These are phyloP conservation scores for Darevskia nairensis DNA, from an alignment of 2,797 vertebrate genomes.

Conservation along the genomic window DNA sequence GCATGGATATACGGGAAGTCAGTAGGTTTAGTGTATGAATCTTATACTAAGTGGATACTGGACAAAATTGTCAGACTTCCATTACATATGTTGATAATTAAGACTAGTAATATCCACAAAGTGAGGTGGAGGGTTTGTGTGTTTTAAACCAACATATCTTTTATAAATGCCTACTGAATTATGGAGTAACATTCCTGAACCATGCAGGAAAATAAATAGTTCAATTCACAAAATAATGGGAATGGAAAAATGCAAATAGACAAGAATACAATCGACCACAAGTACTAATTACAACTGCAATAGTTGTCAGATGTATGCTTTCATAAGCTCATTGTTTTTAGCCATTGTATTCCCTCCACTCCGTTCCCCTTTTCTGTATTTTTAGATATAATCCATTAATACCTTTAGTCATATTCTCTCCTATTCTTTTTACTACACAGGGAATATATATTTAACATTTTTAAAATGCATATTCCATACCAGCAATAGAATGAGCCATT, in stretches of 20 bases:
- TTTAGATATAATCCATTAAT: slow-evolving; percentile 26
- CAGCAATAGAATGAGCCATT: slow-evolving; percentile 5
- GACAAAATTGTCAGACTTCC: neutral
- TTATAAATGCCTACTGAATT: neutral
- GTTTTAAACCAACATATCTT: neutral
- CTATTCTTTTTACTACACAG: slow-evolving; percentile 26
- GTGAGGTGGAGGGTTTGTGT: neutral
- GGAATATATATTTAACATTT: slow-evolving; percentile 28
- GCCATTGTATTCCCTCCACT: neutral
- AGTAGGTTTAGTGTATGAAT: neutral
- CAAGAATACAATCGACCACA: slow-evolving; percentile 8
- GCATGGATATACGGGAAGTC: too few relatives aligned
- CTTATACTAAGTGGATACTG: neutral
- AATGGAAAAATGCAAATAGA: slow-evolving; percentile 25
- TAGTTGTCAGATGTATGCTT: neutral
- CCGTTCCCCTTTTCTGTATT: slow-evolving; percentile 21
- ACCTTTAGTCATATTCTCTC: neutral
- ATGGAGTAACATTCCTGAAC: neutral
- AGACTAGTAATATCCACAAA: neutral
- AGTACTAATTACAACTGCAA: neutral
- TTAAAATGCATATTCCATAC: slow-evolving; percentile 7
- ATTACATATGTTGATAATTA: neutral
- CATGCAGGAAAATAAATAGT: neutral
- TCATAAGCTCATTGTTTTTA: slow-evolving; percentile 8
- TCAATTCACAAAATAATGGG: slow-evolving; percentile 19